Evolutionary conservation across 64 coral and sea anemone genomes (phyloP), one percentile per base, ranked within the genome.

Genomic region (Trachythela sp.): DNA sequence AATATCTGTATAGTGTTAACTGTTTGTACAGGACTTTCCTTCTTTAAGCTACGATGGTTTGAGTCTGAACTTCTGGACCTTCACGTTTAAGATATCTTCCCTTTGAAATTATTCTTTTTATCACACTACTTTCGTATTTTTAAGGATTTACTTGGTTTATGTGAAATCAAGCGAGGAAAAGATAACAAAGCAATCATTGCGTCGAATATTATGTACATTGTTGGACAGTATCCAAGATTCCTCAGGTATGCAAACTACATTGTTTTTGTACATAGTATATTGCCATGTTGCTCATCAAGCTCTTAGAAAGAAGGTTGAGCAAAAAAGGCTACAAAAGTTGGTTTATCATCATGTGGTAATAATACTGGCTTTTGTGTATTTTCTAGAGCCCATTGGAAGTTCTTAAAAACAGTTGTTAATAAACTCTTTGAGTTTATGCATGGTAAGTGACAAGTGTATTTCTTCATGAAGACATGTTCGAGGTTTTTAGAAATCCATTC

Each of bases 381-480:
- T 90, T 68, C 37, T 2, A 97, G 95, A 70, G 95, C 95, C 5
- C 95, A 97, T 48, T 97, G 95, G 95, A 97, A 97, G 38, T 97
- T 97, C 84, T 49, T 97, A 38, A 97, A 97, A 84, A 97, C 95
- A 39, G 95, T 97, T 54, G 95, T 97, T 41, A 97, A 97, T 70
- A 97, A 97, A 43, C 92, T 97, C 14, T 97, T 97, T 91, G 95
- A 97, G 83, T 97, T 97, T 49, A 97, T 97, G 95, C 95, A 97
- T 85, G 95, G 95, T 97, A 88, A 43, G 95, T 86, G 39, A 6
- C 48, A 13, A 38, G 68, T 2, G 43, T 51, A 56, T 38, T 35
- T 86, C 27, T 14, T 24, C 42, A 11, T 45, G 42, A 45, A 45
- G 42, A 45, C 11, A 45, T 45, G 4, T 11, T 34, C 31, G 8